Base-by-base conservation (phyloP, 2,797 vertebrate species). In the Coreius guichenoti region DNA sequence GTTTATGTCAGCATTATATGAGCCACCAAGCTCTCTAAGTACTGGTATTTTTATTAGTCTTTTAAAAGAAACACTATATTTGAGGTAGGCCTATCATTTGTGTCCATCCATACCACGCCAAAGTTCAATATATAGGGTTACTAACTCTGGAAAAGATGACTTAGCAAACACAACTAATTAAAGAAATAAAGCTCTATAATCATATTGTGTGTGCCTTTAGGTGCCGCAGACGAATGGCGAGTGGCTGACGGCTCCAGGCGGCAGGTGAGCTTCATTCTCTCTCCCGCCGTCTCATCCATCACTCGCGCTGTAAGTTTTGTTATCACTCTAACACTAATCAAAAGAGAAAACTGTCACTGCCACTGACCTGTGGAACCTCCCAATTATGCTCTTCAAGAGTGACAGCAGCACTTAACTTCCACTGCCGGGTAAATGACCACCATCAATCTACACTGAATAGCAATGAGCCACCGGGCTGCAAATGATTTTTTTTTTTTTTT, bases 311-410 rank as follows among this genome's bases (percentile, higher is more conserved):
- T 95, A 95, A 96, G 96, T 96, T 96, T 95, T 95, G 95, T 96
- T 96, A 97, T 97, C 96, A 96, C 95, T 96, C 95, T 92, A 95
- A 96, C 96, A 95, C 96, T 96, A 97, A 97, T 97, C 96, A 97
- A 96, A 96, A 96, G 96, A 95, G 95, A 96, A 96, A 95, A 94
- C 95, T 95, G 96, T 96, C 96, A 96, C 94, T 89, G 91, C 89
- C 94, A 54, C 94, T 97, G 96, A 97, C 96, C 96, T 97, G 96
- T 96, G 96, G 96, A 96, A 96, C 96, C 95, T 96, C 96, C 96
- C 96, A 97, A 97, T 97, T 97, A 97, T 94, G 94, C 95, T 95
- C 95, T 94, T 95, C 87, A 93, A 95, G 96, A 96, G 96, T 96
- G 96, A 97, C 96, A 96, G 96, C 94, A 95, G 95, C 96, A 96